Conservation (phyloP, 2,113 vertebrate genomes). For the Ptychochromis oligacanthus region DNA sequence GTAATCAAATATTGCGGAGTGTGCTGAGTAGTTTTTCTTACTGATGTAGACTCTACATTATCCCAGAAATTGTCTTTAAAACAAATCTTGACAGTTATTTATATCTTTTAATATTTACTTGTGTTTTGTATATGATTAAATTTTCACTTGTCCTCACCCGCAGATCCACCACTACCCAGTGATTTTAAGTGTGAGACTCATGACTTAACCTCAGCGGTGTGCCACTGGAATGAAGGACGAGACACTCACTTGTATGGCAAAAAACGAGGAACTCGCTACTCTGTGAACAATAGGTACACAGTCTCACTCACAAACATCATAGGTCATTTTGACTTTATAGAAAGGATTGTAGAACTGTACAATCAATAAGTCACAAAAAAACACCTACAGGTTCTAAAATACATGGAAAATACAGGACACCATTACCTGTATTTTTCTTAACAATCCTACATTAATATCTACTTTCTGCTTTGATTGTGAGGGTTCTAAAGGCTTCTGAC, state of each 20-base stretch:
- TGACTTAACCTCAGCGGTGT: slow-evolving; percentile 52
- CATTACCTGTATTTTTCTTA: background rate
- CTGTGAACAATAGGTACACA: slow-evolving; percentile 74
- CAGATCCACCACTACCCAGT: slow-evolving; percentile 74
- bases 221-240: background rate
- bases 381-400: background rate
- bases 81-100: background rate
- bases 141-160: background rate
- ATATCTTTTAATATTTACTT: background rate
- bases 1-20: background rate
- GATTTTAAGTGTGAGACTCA: slow-evolving; percentile 77
- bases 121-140: background rate
- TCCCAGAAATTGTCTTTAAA: background rate
- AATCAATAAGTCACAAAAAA: background rate
- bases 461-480: no score
- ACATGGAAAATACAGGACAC: background rate
- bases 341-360: background rate
- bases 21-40: background rate
- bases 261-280: slow-evolving; percentile 58
- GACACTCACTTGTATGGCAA: slow-evolving; percentile 30
- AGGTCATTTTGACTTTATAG: background rate
- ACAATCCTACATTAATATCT: background rate
- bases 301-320: background rate
- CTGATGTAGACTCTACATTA: background rate
- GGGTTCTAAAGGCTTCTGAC: no score